Base-by-base conservation (phyloP, 23 tunicate species). In the Aplidium turbinatum region DNA sequence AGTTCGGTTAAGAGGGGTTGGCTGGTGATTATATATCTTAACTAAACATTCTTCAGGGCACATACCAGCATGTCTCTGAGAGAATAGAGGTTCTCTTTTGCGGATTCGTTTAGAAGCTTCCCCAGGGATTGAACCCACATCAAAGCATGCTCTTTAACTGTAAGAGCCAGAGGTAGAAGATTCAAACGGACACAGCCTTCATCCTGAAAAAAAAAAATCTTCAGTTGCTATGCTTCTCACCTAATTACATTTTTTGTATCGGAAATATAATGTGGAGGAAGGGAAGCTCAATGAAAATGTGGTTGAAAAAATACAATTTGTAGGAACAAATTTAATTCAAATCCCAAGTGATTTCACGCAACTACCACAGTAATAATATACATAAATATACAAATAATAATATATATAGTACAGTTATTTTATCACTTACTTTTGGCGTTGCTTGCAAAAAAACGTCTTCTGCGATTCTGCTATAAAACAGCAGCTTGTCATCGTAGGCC, bases 111-210 rank as follows among this genome's bases (percentile, higher is more conserved):
- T 31, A 93, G 85, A 3, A 76, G 52, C 82, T 93, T 81, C 31
- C 93, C 93, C 25, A 93, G 84, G 11, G 75, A 85, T 31, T 81
- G 82, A 38, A 93, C 93, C 98, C 98, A 93, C 60, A 84, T 35
- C 0, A 73, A 66, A 5, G 98, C 98, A 52, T 93, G 98, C 35
- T 85, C 93, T 51, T 93, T 77, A 1, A 93, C 98, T 11, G 93
- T 75, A 68, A 73, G 67, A 24, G 93, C 93, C 9, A 93, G 87
- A 13, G 98, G 98, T 9, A 31, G 58, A 11, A 91, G 80, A 48
- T 91, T 91, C 3, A 91, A 58, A 6, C 97, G 68, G 26, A 91
- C 38, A 68, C 92, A 79, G 73, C 63, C 76, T 79, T 91, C 97
- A 68, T 91, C 97, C 97, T 91, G 46, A 64, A 64, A 31, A 31